Base-by-base conservation (phyloP, 2,797 vertebrate species). In the Antennarius maculatus region DNA sequence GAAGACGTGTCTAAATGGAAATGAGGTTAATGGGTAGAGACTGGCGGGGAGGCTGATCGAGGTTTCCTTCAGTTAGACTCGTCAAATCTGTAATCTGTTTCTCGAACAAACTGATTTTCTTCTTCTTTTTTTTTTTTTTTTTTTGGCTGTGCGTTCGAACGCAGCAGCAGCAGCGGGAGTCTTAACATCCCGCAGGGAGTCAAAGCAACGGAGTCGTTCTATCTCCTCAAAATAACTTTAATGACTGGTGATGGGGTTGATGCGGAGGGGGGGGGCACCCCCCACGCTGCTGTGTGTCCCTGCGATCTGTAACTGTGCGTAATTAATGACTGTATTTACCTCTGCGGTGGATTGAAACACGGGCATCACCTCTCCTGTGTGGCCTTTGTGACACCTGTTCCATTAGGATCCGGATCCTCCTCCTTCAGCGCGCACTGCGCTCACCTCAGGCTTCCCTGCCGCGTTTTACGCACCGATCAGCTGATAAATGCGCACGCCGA, bases 241-340 rank as follows among this genome's bases (percentile, higher is more conserved):
- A 55, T 72, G 76, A 81, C 57, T 65, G 83, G 71, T 74, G 66
- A 58, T 56, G 57, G 49, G 58, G 67, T 66, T 77, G 66, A 68
- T 76, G 62, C 37, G 23, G 23, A 23, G 23, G 23, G 23, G 23
- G 23, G 23, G 23, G 23, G n/a, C n/a, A n/a, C n/a, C n/a, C n/a
- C n/a, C n/a, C 28, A 23, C 53, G 66, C 54, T 34, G 58, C 64
- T 54, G 68, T 23, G 56, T 47, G 10, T 64, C 31, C 57, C 23
- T 68, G 74, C 43, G 57, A 71, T 81, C 69, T 66, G 63, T 10
- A 60, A 66, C 65, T 56, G 48, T 23, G 54, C 71, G 47, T 82
- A 77, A 85, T 80, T 80, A 77, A 80, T 76, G 50, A 70, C 56
- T 66, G 63, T 54, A 48, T 83, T 82, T 79, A 62, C 45, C 65